Percentiles rank a stretch among this genome's conserved stretches.
These are phyloP conservation scores for Eonycteris spelaea DNA, from an alignment of 2,113 vertebrate genomes.

Conservation along the genomic window DNA sequence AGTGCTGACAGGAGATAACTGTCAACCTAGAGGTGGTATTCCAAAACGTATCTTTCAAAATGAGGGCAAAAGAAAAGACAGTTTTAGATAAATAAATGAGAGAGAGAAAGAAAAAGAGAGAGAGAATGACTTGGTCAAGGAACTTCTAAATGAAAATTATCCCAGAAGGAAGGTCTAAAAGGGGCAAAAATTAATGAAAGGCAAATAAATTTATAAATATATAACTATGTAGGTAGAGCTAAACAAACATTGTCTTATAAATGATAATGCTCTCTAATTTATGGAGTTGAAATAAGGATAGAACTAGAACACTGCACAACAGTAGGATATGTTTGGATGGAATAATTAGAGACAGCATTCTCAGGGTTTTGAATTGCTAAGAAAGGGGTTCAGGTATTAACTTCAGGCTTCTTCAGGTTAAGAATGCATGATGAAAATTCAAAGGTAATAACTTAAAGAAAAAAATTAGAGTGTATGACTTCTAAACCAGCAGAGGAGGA, in stretches of 20 bases:
- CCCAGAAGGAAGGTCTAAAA: background rate
- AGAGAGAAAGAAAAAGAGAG: background rate
- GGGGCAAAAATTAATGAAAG: background rate
- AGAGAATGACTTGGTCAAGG: background rate
- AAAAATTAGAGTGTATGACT: background rate
- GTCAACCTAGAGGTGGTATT: background rate
- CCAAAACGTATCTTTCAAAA: background rate
- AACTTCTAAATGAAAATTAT: background rate
- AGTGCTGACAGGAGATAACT: background rate
- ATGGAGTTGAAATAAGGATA: background rate
- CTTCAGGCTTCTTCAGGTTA: background rate
- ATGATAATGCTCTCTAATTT: background rate
- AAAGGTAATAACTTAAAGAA: slow-evolving; percentile 5
- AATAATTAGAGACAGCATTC: background rate
- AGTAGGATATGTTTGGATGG: background rate
- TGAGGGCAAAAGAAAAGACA: background rate
- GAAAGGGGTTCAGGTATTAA: background rate
- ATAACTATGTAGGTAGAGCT: background rate
- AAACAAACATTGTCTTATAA: background rate
- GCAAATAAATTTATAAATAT: background rate
- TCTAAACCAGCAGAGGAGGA: background rate
- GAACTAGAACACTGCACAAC: background rate
- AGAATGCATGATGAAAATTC: background rate
- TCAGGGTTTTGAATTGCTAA: background rate
- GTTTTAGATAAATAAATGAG: background rate